These are phyloP conservation scores for Emydocephalus ijimae DNA, from an alignment of 2,113 vertebrate genomes.

Conservation along the genomic window DNA sequence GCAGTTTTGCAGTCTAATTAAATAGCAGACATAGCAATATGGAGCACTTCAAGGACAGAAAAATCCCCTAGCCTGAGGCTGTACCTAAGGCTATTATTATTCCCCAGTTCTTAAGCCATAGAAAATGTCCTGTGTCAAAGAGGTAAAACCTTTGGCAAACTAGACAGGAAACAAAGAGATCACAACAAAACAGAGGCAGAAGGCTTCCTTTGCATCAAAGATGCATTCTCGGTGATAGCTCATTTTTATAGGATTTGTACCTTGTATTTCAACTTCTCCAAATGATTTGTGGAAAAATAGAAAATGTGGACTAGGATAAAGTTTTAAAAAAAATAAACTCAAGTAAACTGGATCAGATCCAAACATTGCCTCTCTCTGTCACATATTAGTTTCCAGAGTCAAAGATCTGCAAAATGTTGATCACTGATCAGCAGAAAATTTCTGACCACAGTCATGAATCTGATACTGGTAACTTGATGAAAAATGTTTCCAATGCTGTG, in stretches of 20 bases:
- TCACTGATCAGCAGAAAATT: background rate
- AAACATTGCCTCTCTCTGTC: background rate
- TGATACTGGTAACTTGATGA: background rate
- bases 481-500: background rate
- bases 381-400: background rate
- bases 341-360: background rate
- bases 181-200: background rate
- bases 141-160: background rate
- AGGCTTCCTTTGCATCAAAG: background rate
- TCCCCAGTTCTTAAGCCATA: conserved; percentile 18
- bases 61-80: background rate
- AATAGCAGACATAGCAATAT: background rate
- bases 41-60: background rate
- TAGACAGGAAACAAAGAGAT: background rate
- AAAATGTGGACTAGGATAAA: background rate
- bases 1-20: conserved; percentile 19
- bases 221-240: background rate
- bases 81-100: conserved; percentile 14
- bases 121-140: conserved; percentile 6
- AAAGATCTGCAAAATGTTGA: background rate
- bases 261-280: background rate
- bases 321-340: background rate
- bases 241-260: conserved; percentile 1
- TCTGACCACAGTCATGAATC: background rate
- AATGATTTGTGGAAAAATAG: background rate